These are phyloP conservation scores for Syritta pipiens DNA, from an alignment of 2,888 invertebrate species.

Conservation along the genomic window DNA sequence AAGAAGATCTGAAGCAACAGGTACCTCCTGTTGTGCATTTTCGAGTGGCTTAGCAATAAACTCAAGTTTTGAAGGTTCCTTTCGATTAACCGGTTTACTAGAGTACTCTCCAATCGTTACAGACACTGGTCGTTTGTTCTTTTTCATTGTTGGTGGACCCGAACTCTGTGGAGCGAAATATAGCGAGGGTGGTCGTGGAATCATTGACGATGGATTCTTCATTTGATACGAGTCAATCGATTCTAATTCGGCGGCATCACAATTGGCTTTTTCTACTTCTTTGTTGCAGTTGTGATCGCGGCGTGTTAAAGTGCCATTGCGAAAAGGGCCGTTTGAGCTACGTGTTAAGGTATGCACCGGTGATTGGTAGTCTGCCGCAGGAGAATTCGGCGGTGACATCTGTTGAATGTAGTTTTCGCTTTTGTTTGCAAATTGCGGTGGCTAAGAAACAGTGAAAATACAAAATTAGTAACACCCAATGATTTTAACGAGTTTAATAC, in stretches of 20 bases:
- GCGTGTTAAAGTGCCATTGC: slow-evolving; percentile 67
- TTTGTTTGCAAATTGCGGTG: slow-evolving; percentile 77
- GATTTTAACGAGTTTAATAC: slow-evolving; percentile 23
- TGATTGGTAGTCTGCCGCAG: slow-evolving; percentile 75
- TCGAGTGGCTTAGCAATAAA: slow-evolving; percentile 80
- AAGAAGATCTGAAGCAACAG: slow-evolving; percentile 82
- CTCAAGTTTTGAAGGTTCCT: slow-evolving; percentile 86
- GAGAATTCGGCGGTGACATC: slow-evolving; percentile 73
- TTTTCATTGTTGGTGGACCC: slow-evolving; percentile 82
- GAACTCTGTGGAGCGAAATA: slow-evolving; percentile 84
- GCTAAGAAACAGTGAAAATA: slow-evolving; percentile 70
- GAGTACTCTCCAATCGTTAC: slow-evolving; percentile 87
- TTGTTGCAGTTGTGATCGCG: slow-evolving; percentile 31
- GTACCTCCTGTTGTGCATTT: slow-evolving; percentile 71
- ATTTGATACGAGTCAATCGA: slow-evolving; percentile 88
- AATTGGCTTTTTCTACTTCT: slow-evolving; percentile 74
- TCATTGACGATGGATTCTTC: slow-evolving; percentile 83
- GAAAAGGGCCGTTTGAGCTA: slow-evolving; percentile 45
- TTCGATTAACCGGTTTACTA: slow-evolving; percentile 80
- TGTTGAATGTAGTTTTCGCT: slow-evolving; percentile 57
- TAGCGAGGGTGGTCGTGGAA: slow-evolving; percentile 85
- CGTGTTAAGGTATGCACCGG: slow-evolving; percentile 66
- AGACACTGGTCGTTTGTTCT: slow-evolving; percentile 83
- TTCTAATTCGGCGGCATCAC: slow-evolving; percentile 85
- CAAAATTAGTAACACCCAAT: slow-evolving; percentile 28